A percentile compares a stretch with the other conserved stretches of the same genome.
Conservation (phyloP, 2,888 invertebrate genomes). For the Cinara cedri region DNA sequence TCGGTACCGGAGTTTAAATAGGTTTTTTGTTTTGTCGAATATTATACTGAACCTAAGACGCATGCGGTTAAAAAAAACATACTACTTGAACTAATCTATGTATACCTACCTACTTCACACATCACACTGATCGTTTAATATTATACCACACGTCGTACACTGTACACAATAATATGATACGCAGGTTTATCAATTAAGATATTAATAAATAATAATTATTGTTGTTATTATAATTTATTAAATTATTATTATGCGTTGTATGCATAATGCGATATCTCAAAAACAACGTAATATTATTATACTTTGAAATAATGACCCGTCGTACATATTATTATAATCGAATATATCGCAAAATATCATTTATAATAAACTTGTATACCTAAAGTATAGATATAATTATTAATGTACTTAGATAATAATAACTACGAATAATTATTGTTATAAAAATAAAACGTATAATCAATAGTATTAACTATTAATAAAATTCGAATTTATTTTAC, state of each 20-base stretch:
- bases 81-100: constrained; percentile 23
- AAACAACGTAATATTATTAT: neutral
- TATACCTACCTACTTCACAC: no score
- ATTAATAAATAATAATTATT: neutral
- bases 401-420: no score
- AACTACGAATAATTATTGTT: no score
- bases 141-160: neutral
- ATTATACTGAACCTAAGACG: neutral
- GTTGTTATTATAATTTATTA: neutral
- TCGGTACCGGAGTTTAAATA: no score
- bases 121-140: neutral
- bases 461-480: no score
- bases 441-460: no score
- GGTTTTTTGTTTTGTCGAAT: neutral
- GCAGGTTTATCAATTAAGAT: constrained; percentile 15
- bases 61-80: constrained; percentile 7
- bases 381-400: no score
- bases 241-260: neutral
- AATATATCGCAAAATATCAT: neutral
- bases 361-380: no score
- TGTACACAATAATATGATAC: no score
- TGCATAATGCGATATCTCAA: neutral
- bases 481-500: no score
- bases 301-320: neutral
- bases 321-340: neutral